Evolutionary conservation across 2,113 vertebrate species (phyloP).

Genomic region (Charadrius vociferus): DNA sequence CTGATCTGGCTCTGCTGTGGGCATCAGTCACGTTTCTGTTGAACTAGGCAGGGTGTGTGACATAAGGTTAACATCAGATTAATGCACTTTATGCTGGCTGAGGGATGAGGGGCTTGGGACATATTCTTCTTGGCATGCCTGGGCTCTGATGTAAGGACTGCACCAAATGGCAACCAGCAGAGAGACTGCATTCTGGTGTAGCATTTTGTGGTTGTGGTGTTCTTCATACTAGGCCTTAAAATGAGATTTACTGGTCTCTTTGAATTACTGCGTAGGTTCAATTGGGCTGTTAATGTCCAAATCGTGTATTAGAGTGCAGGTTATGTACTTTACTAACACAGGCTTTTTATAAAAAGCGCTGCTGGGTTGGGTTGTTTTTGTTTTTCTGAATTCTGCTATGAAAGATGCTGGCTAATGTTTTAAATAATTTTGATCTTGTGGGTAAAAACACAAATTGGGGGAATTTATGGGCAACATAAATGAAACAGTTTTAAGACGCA

Average conservation of each 20-base stretch:
- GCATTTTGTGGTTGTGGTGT: neutral
- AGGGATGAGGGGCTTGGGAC: neutral
- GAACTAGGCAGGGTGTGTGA: neutral
- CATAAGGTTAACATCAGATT: neutral
- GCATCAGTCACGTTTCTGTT: neutral
- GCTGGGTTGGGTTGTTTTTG: rapidly evolving
- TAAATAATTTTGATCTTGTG: conserved; percentile 16
- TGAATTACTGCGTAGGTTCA: neutral
- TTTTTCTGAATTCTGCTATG: neutral
- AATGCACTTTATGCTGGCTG: neutral
- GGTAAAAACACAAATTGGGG: neutral
- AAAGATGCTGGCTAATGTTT: neutral
- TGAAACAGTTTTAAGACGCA: neutral
- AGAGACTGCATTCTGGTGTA: neutral
- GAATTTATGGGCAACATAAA: neutral
- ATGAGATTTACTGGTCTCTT: neutral
- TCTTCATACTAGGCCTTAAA: neutral
- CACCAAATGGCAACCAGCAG: neutral
- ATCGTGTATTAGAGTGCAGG: neutral
- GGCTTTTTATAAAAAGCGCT: neutral
- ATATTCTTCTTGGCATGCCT: neutral
- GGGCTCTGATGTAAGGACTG: neutral
- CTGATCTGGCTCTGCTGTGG: neutral
- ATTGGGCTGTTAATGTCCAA: neutral
- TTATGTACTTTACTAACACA: neutral